Evolutionary conservation across 2,888 invertebrate species (phyloP).

Genomic region (Copidosoma aretas): DNA sequence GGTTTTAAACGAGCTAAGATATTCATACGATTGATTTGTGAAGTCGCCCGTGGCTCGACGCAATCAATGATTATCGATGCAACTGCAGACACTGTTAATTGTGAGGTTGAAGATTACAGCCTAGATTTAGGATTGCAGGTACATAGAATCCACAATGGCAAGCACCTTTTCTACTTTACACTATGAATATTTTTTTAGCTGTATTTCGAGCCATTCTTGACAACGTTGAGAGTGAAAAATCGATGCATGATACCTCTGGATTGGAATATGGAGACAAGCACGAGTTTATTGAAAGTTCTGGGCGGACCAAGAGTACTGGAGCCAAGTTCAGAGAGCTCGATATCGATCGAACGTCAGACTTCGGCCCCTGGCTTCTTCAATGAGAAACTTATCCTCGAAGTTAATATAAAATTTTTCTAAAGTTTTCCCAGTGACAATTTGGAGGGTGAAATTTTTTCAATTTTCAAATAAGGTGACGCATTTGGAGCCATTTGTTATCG

Average conservation of each 20-base stretch:
- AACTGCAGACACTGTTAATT: slow-evolving; percentile 27
- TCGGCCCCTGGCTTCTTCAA: slow-evolving; percentile 23
- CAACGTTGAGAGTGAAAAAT: slow-evolving; percentile 63
- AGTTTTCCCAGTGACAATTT: slow-evolving; percentile 42
- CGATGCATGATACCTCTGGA: slow-evolving; percentile 59
- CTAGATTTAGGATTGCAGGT: slow-evolving; percentile 35
- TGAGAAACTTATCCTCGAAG: slow-evolving; percentile 28
- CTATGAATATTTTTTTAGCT: slow-evolving; percentile 48
- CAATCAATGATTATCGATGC: slow-evolving; percentile 18
- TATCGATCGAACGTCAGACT: slow-evolving; percentile 18
- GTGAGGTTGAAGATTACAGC: slow-evolving; percentile 11
- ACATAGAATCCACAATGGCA: background rate
- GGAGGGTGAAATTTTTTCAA: too few species aligned
- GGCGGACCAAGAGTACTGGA: slow-evolving; percentile 15
- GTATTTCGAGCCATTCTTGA: slow-evolving; percentile 57
- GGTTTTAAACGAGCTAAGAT: slow-evolving; percentile 21
- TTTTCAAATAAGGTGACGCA: slow-evolving; percentile 62
- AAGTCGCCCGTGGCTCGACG: slow-evolving; percentile 13
- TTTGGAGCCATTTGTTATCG: slow-evolving; percentile 65
- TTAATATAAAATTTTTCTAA: slow-evolving; percentile 26
- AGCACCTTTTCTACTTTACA: background rate
- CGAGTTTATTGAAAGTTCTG: slow-evolving; percentile 37
- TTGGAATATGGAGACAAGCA: slow-evolving; percentile 29
- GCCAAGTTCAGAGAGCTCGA: slow-evolving; percentile 10
- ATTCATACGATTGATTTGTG: slow-evolving; percentile 15